A percentile compares a stretch with the other conserved stretches of the same genome.
phyloP scores from a whole-genome alignment of 1,140 invertebrate genomes.

The Euura saliciscinereae region DNA sequence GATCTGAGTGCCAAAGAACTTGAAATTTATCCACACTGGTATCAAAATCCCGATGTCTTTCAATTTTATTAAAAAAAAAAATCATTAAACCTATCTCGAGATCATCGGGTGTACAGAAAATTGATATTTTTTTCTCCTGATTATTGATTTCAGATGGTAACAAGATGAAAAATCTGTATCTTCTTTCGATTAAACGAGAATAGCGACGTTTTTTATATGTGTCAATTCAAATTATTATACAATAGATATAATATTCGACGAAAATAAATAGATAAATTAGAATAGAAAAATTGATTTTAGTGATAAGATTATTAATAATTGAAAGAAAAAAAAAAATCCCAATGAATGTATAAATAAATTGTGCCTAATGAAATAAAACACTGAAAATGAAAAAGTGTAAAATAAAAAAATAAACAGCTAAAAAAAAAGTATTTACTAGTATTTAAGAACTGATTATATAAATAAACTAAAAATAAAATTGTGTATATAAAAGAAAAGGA shows the following conservation, averaged over 20 bases:
- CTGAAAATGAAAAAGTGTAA: constrained; percentile 15
- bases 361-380: constrained; percentile 31
- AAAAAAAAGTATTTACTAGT: neutral
- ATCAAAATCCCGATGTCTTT: too few species aligned
- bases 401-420: neutral
- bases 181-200: constrained; percentile 4
- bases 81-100: too few species aligned
- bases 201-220: neutral
- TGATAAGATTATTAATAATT: neutral
- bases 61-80: too few species aligned
- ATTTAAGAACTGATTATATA: neutral
- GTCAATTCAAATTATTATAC: constrained; percentile 2
- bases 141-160: too few species aligned
- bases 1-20: too few species aligned
- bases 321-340: constrained; percentile 3
- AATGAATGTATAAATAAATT: constrained; percentile 34
- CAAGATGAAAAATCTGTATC: neutral
- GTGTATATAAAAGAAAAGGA: too few species aligned
- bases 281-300: too few species aligned
- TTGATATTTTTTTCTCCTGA: too few species aligned
- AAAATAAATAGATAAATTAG: constrained; percentile 7
- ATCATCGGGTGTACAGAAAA: too few species aligned
- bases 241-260: neutral
- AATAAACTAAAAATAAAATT: too few species aligned
- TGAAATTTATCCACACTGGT: too few species aligned